These are phyloP conservation scores for Morpho achilles DNA, from an alignment of 2,888 invertebrate genomes.

Conservation along the genomic window DNA sequence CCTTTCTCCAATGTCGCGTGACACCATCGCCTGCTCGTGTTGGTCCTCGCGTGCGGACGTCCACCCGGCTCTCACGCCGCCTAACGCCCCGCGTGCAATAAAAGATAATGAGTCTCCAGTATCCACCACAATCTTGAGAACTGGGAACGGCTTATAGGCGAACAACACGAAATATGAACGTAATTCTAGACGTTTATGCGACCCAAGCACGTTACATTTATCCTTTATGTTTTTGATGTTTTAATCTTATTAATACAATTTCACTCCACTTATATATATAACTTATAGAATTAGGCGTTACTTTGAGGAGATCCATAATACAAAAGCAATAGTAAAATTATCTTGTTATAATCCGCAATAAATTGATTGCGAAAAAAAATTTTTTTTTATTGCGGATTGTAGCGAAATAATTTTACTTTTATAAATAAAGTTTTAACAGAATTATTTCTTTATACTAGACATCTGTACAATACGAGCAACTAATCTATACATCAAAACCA, in stretches of 20 bases:
- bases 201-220: conserved; percentile 3
- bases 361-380: no score
- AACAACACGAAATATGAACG: conserved; percentile 17
- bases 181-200: conserved; percentile 11
- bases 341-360: no score
- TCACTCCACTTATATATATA: no score
- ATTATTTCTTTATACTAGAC: no score
- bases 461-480: no score
- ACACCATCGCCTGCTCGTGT: conserved; percentile 45
- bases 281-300: no score
- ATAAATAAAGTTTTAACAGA: no score
- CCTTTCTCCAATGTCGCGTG: conserved; percentile 34
- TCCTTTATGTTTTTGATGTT: not conserved
- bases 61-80: conserved; percentile 29
- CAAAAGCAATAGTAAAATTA: no score
- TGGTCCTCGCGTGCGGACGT: conserved; percentile 40
- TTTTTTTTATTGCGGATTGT: no score
- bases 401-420: no score
- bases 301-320: no score
- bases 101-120: conserved; percentile 22
- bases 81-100: conserved; percentile 28
- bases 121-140: conserved; percentile 18
- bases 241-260: not conserved
- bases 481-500: no score
- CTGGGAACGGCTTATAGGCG: conserved; percentile 13